A percentile compares a stretch with the other conserved stretches of the same genome.
phyloP scores from a whole-genome alignment of 2,797 vertebrate species.

The Passerculus sandwichensis region DNA sequence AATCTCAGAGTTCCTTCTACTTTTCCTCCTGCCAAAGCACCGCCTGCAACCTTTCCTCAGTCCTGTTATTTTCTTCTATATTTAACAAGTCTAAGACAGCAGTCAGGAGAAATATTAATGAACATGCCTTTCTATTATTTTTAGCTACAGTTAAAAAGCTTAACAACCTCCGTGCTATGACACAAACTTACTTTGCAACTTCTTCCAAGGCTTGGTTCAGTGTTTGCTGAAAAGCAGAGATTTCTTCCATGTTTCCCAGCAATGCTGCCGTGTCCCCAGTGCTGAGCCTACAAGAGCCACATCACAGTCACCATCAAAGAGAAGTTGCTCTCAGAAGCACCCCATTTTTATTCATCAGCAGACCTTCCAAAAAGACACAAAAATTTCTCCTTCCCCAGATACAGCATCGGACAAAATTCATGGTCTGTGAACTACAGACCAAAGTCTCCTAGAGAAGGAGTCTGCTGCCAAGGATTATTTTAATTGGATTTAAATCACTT shows the following conservation, averaged over 20 bases:
- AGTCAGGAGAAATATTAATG: background rate
- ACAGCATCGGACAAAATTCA: background rate
- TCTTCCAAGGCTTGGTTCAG: slow-evolving; percentile 92
- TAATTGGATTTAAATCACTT: slow-evolving; percentile 60
- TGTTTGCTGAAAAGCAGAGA: slow-evolving; percentile 92
- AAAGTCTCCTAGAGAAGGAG: background rate
- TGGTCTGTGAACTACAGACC: background rate
- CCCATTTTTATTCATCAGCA: background rate
- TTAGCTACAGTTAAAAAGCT: slow-evolving; percentile 5
- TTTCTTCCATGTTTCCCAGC: slow-evolving; percentile 93
- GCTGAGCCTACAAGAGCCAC: slow-evolving; percentile 81
- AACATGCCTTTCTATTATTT: background rate
- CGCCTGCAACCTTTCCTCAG: background rate
- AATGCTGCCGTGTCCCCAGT: slow-evolving; percentile 83
- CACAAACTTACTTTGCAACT: slow-evolving; percentile 87
- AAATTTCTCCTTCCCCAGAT: background rate
- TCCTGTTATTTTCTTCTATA: background rate
- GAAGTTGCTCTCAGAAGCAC: background rate
- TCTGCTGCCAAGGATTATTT: slow-evolving; percentile 39
- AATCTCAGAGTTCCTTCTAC: background rate
- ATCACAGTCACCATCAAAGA: background rate
- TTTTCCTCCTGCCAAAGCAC: background rate
- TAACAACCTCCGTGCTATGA: background rate
- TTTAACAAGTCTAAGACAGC: slow-evolving; percentile 16
- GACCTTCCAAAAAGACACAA: background rate